These are phyloP conservation scores for Marronus borbonicus DNA, from an alignment of 2,888 invertebrate genomes.

Conservation along the genomic window DNA sequence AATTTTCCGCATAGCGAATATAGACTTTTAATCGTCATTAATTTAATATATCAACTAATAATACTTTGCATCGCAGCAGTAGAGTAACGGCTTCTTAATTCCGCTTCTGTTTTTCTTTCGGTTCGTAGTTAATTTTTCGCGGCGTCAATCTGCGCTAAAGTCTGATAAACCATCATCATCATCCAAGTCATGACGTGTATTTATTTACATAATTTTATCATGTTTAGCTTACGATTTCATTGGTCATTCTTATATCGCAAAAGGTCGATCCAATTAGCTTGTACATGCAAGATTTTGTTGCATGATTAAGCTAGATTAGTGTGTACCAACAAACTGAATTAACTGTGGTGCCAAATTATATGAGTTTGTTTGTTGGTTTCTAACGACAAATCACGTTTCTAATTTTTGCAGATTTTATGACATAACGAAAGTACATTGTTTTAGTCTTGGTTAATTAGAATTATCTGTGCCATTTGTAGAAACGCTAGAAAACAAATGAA, in stretches of 20 bases:
- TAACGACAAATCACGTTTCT: too few relatives aligned
- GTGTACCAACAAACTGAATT: too few relatives aligned
- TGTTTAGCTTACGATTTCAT: constrained; percentile 21
- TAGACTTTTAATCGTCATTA: constrained; percentile 42
- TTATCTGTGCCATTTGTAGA: too few relatives aligned
- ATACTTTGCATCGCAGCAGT: constrained; percentile 24
- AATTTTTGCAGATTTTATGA: too few relatives aligned
- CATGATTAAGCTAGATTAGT: too few relatives aligned
- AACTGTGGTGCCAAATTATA: too few relatives aligned
- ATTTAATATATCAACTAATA: constrained; percentile 9
- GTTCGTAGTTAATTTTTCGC: constrained; percentile 7
- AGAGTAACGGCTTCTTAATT: not conserved
- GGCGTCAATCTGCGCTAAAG: not conserved
- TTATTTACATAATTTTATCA: not conserved
- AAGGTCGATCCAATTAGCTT: too few relatives aligned
- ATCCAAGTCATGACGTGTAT: constrained; percentile 12
- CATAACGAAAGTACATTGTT: too few relatives aligned
- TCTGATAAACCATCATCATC: constrained; percentile 20
- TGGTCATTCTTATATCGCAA: not conserved
- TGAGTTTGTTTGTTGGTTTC: too few relatives aligned
- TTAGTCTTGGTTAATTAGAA: too few relatives aligned
- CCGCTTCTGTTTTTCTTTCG: not conserved
- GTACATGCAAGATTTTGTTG: too few relatives aligned
- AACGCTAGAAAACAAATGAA: too few relatives aligned
- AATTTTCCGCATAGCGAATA: constrained; percentile 50